Evolutionary conservation across 2,797 vertebrate genomes (phyloP).

Genomic region (Tenualosa thibaudeaui): DNA sequence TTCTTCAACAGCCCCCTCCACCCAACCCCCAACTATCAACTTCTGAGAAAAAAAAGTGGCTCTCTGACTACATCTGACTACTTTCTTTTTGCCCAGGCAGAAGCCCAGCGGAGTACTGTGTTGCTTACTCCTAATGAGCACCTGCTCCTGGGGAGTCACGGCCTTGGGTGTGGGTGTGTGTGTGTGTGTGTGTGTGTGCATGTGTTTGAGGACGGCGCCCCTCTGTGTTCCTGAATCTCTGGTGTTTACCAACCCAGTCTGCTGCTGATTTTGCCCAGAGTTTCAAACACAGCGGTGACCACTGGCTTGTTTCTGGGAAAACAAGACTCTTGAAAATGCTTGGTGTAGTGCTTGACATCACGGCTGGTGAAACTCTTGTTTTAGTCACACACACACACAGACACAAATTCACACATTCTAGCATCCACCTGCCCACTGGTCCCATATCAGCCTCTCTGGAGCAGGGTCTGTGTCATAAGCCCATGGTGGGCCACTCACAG

Average conservation of each 20-base stretch:
- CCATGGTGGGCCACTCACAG: slow-evolving; percentile 35
- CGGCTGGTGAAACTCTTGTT: background rate
- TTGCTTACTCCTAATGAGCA: background rate
- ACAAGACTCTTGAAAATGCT: slow-evolving; percentile 1
- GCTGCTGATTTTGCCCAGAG: background rate
- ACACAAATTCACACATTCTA: background rate
- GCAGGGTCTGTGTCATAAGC: no score
- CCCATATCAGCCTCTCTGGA: background rate
- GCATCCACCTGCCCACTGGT: background rate
- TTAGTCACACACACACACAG: background rate
- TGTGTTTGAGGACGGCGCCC: background rate
- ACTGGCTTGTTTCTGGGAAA: background rate
- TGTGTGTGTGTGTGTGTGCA: background rate
- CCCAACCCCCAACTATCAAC: background rate
- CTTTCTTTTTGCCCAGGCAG: background rate
- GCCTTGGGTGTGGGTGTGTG: background rate
- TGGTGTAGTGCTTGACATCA: background rate
- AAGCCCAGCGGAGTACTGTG: background rate
- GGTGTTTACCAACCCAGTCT: background rate
- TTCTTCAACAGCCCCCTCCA: background rate
- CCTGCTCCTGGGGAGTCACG: background rate
- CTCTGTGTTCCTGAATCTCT: background rate
- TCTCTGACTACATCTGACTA: background rate
- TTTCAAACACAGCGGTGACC: background rate
- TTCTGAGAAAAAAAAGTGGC: background rate